Evolutionary conservation across 2,888 invertebrate species (phyloP).

Genomic region (Agonopterix subpropinquella): DNA sequence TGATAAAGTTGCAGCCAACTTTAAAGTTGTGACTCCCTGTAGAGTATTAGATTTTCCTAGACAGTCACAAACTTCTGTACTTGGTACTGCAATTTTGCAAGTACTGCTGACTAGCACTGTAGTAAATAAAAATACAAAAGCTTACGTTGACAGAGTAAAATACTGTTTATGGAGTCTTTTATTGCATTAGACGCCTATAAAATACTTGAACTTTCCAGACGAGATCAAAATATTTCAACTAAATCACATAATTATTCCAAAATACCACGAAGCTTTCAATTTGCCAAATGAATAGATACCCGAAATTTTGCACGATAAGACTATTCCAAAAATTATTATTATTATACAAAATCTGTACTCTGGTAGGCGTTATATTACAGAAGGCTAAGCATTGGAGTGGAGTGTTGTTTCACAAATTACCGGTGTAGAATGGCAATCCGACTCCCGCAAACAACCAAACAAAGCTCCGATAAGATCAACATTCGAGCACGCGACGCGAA

Average conservation of each 20-base stretch:
- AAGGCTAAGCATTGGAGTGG: conserved; percentile 20
- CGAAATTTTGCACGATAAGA: background rate
- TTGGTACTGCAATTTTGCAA: too few species aligned
- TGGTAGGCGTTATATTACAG: conserved; percentile 21
- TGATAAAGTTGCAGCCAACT: background rate
- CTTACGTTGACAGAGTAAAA: background rate
- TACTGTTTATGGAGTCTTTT: background rate
- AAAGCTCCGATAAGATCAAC: conserved; percentile 39
- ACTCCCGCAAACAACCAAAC: conserved; percentile 28
- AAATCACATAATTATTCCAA: too few species aligned
- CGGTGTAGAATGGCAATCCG: conserved; percentile 29
- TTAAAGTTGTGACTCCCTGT: conserved; percentile 1
- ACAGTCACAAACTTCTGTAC: conserved; percentile 2
- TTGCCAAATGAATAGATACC: too few species aligned
- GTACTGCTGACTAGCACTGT: too few species aligned
- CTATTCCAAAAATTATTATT: conserved; percentile 1
- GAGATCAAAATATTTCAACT: too few species aligned
- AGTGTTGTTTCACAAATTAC: conserved; percentile 44
- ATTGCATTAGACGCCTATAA: too few species aligned
- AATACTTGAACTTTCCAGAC: too few species aligned
- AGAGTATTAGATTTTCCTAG: conserved; percentile 8
- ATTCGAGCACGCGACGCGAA: conserved; percentile 26
- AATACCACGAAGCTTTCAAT: too few species aligned
- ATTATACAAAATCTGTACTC: conserved; percentile 11
- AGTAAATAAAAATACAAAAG: background rate